Conservation (phyloP, 2,113 vertebrate genomes). For the Brachirus orientalis region DNA sequence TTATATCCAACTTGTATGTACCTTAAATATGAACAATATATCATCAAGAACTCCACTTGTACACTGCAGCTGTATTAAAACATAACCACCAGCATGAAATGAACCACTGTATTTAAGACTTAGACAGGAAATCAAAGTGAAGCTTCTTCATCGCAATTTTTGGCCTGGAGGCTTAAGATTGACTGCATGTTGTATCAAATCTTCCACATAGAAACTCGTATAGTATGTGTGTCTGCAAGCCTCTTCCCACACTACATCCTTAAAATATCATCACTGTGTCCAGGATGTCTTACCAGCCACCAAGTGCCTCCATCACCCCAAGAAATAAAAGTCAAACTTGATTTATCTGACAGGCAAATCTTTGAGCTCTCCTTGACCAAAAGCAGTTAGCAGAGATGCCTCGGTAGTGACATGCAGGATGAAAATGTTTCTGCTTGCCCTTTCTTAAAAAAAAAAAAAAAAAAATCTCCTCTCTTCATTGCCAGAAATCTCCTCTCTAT, state of each 20-base stretch:
- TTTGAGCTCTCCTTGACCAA: slow-evolving; percentile 75
- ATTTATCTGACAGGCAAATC: slow-evolving; percentile 77
- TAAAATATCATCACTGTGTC: slow-evolving; percentile 34
- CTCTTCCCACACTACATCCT: slow-evolving; percentile 17
- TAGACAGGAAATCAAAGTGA: slow-evolving; percentile 6
- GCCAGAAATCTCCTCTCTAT: slow-evolving; percentile 55
- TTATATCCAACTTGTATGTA: too few relatives aligned
- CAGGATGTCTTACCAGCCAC: slow-evolving; percentile 59
- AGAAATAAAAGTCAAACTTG: slow-evolving; percentile 80
- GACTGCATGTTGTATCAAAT: neutral
- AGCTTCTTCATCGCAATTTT: neutral
- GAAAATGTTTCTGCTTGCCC: slow-evolving; percentile 53
- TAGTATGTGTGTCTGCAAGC: neutral
- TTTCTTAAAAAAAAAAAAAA: slow-evolving; percentile 49
- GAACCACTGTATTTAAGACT: neutral
- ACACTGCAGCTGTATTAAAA: too few relatives aligned
- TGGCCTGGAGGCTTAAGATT: neutral
- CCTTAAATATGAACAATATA: neutral
- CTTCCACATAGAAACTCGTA: neutral
- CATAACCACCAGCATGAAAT: slow-evolving; percentile 1
- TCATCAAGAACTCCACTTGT: neutral
- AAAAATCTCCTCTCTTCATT: slow-evolving; percentile 10
- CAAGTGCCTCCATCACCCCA: slow-evolving; percentile 61
- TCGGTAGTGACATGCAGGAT: slow-evolving; percentile 30
- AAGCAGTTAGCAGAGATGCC: slow-evolving; percentile 18